Evolutionary conservation across 2,888 invertebrate genomes (phyloP), one percentile per base, ranked within the genome.

Genomic region (Epiblema foenella): DNA sequence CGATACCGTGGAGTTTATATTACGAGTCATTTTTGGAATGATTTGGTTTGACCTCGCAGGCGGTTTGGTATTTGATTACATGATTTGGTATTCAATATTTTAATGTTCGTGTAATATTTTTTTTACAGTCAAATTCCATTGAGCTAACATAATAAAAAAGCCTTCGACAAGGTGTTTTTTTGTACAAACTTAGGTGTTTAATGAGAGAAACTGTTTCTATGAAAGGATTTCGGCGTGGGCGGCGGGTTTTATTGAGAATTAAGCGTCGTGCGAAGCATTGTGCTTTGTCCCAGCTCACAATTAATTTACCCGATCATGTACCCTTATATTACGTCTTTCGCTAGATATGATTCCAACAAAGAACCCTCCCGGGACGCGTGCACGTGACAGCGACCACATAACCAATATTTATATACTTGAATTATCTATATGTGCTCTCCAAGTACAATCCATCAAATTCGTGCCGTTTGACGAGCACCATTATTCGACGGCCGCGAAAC

Each of bases 401-500:
- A 51, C n/a, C 64, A 39, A n/a, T 60, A 46, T 39, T 51, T 63
- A 62, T 42, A 24, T 39, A 79, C 78, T 78, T 75, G 77, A 79
- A 81, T 79, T 74, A 75, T 75, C 71, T 80, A 79, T 77, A 78
- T 76, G 73, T 74, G 57, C 73, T 70, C 64, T 33, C 63, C 46
- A 39, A 65, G 69, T 68, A 73, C 71, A 84, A 91, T 91, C 87
- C 85, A 91, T 93, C 89, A 91, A 89, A 89, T 88, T 89, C 84
- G 79, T 86, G 80, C 84, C 81, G 83, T 90, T 89, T 88, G 89
- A 89, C 86, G 85, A 87, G 83, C 81, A 81, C 87, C 89, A 88
- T 90, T 89, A 91, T 91, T 88, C 88, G 89, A 88, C 83, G 85
- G 86, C 85, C 83, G 86, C 88, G 90, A 93, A 93, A 92, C 93